Evolutionary conservation across 2,797 vertebrate species (phyloP).

Genomic region (Carduelis carduelis): DNA sequence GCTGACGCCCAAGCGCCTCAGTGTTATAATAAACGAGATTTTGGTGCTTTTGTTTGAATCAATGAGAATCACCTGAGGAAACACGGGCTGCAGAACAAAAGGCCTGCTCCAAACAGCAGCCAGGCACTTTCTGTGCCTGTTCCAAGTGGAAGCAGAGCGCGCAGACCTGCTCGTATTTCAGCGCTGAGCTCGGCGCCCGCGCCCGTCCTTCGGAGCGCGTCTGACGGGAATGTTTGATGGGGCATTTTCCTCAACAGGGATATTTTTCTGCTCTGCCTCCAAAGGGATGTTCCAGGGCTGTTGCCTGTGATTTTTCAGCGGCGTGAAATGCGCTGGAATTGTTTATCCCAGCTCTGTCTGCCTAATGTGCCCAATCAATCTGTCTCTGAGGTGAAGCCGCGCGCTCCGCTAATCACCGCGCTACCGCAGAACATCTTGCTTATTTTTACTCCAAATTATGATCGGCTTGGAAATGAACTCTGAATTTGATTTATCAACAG

Average conservation of each 20-base stretch:
- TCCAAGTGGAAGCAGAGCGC: background rate
- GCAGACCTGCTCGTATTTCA: background rate
- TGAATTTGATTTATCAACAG: conserved; percentile 51
- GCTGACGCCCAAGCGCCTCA: fast-evolving
- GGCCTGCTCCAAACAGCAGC: background rate
- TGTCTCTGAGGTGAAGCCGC: background rate
- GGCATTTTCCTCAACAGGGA: background rate
- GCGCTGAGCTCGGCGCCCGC: background rate
- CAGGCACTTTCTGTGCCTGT: background rate
- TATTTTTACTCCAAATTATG: conserved; percentile 32
- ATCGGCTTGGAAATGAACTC: background rate
- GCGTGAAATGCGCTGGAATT: background rate
- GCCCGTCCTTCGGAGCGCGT: background rate
- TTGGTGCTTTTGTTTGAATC: background rate
- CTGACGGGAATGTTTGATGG: background rate
- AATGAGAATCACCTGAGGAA: background rate
- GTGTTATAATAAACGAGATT: background rate
- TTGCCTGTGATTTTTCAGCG: conserved; percentile 15
- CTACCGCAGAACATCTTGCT: background rate
- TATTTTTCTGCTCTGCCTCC: background rate
- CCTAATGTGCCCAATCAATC: conserved; percentile 26
- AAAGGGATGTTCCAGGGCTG: background rate
- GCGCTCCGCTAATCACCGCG: background rate
- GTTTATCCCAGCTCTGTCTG: background rate
- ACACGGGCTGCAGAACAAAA: background rate